Conservation (phyloP, 2,797 vertebrate genomes). For the Dallia pectoralis region DNA sequence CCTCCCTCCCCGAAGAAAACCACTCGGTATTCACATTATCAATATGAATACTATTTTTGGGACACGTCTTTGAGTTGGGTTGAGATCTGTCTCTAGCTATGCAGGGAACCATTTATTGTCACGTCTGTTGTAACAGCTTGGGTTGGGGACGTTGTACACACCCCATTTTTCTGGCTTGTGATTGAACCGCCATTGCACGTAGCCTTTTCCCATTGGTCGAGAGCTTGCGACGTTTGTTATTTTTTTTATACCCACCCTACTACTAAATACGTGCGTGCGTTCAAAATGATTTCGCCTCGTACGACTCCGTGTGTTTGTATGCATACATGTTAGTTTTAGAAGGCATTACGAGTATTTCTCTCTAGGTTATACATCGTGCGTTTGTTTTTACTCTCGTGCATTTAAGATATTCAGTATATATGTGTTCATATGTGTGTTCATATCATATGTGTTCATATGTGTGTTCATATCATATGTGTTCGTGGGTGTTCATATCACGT, state of each 20-base stretch:
- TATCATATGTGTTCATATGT: neutral
- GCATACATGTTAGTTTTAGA: neutral
- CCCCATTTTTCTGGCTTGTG: slow-evolving; percentile 33
- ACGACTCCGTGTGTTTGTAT: neutral
- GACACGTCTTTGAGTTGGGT: neutral
- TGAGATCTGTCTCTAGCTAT: neutral
- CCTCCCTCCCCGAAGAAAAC: too few relatives aligned
- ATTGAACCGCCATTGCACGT: slow-evolving; percentile 35
- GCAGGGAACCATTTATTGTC: too few relatives aligned
- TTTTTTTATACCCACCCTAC: neutral
- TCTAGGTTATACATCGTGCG: neutral
- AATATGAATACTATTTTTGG: neutral
- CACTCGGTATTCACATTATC: neutral
- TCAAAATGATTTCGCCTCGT: neutral
- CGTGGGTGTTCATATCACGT: too few relatives aligned
- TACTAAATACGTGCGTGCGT: neutral
- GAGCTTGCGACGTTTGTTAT: neutral
- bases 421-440: neutral
- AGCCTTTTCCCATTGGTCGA: slow-evolving; percentile 33
- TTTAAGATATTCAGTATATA: neutral
- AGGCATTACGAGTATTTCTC: too few relatives aligned
- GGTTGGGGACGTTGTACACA: slow-evolving; percentile 25
- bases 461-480: neutral
- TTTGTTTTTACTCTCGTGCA: neutral
- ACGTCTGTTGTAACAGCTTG: neutral